Evolutionary conservation across 2,888 invertebrate species (phyloP), one percentile per base, ranked within the genome.

Genomic region (Helicoverpa assulta): DNA sequence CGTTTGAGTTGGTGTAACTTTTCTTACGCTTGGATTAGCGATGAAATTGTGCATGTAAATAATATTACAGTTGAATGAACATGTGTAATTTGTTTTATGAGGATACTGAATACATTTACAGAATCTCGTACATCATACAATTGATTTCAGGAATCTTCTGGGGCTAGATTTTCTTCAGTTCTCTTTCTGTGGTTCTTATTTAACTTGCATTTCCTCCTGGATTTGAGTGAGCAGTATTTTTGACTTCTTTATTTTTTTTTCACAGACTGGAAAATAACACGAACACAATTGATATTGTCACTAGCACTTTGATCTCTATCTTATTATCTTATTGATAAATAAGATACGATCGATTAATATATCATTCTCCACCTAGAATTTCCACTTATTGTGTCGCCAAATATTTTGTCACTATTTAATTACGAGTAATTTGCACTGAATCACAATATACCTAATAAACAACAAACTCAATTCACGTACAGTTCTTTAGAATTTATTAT

Each of bases 11-110:
- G 37, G 26, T 26, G 26, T 55, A n/a, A 21, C 14, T 59, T 55
- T 62, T 58, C 8, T 47, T 51, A 58, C 53, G 61, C 37, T 52
- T 67, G 16, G n/a, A 37, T 50, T 67, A 59, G 19, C 5, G n/a
- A 18, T 51, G 19, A 10, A n/a, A 62, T 59, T 59, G 16, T 56
- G 26, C 56, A 29, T 56, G 59, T 56, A 16, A 52, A 33, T 18
- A 2, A 40, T 29, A 51, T 33, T 8, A n/a, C n/a, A 26, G 18
- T 19, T 40, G 1, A 18, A 26, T n/a, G 21, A 19, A 19, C 19
- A 29, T 6, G 26, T 21, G 10, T 37, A 5, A 4, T 43, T 7
- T 1, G 12, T 37, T 58, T 19, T 40, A 40, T 12, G 14, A 40
- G 7, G 2, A 2, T 29, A 33, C 19, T 26, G 19, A 26, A 0